A percentile compares a stretch with the other conserved stretches of the same genome.
Evolutionary conservation across 2,113 vertebrate genomes (phyloP).

Genomic region (Chascanopsetta lugubris): DNA sequence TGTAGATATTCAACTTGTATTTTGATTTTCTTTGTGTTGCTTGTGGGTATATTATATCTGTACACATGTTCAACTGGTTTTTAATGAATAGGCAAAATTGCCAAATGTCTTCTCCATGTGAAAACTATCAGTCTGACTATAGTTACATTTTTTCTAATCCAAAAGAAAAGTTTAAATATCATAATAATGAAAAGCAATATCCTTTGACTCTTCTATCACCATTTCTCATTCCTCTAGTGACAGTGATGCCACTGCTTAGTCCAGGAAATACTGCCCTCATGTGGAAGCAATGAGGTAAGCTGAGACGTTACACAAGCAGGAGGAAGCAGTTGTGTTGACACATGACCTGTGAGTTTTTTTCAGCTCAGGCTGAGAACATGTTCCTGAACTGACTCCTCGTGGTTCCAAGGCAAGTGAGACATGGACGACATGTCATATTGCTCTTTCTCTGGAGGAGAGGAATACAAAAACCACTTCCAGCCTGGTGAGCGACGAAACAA

Average conservation of each 20-base stretch:
- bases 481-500: constrained; percentile 47
- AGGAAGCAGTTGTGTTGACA: constrained; percentile 12
- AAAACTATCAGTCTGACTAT: too few species aligned
- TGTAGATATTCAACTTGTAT: too few species aligned
- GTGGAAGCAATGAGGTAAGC: constrained; percentile 27
- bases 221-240: too few species aligned
- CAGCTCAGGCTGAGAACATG: constrained; percentile 12
- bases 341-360: constrained; percentile 28
- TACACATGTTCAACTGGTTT: too few species aligned
- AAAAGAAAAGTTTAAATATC: too few species aligned
- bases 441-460: constrained; percentile 62
- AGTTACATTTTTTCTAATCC: too few species aligned
- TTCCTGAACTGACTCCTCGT: background rate
- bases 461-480: constrained; percentile 63
- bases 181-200: too few species aligned
- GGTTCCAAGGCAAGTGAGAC: background rate
- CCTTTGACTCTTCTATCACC: too few species aligned
- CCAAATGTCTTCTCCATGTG: too few species aligned
- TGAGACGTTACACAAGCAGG: constrained; percentile 31
- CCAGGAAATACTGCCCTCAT: constrained; percentile 35
- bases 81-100: too few species aligned
- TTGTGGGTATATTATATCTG: too few species aligned
- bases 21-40: too few species aligned
- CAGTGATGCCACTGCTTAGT: background rate
- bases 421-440: constrained; percentile 65